Evolutionary conservation across 2,797 vertebrate genomes (phyloP), one percentile per base, ranked within the genome.

Genomic region (Sebastes dallii): DNA sequence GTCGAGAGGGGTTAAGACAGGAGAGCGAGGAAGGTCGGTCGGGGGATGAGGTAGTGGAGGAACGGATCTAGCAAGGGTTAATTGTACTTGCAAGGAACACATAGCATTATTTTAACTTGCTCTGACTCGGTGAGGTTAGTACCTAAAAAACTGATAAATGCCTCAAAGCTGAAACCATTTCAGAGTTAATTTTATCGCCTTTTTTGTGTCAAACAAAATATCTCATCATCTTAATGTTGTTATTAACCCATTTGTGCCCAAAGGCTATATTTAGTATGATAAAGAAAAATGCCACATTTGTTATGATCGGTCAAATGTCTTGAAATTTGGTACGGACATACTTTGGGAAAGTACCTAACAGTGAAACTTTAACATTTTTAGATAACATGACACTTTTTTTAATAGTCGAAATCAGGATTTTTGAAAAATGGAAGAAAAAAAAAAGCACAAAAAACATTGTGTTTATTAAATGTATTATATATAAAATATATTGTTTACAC

Each of bases 21-120:
- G 1, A 66, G 61, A 69, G 59, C 0, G 30, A 72, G 34, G 27
- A 22, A 67, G 25, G 78, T 42, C 27, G 69, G 66, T 46, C 9
- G 14, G 27, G 59, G 30, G 72, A 71, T 72, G 85, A 75, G 22
- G 55, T 3, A 4, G 27, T 60, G 32, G 24, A 66, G 13, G 18
- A 59, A 20, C 4, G 8, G 27, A 54, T 84, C 39, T 7, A 69
- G 22, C 22, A 9, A 8, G 55, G 80, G 58, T 88, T 75, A 67
- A 81, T 70, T 25, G 24, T 4, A 34, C 32, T 7, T 59, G 10
- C 2, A 16, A 50, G 22, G 22, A 60, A 34, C n/a, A 20, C 1
- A 0, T 20, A 9, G 8, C 3, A 14, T 64, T 18, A 29, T 24
- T 77, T 69, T 14, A 59, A 39, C 25, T 56, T 20, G 14, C 20